phyloP scores from a whole-genome alignment of 2,888 invertebrate genomes.

The Julus scandinavius region DNA sequence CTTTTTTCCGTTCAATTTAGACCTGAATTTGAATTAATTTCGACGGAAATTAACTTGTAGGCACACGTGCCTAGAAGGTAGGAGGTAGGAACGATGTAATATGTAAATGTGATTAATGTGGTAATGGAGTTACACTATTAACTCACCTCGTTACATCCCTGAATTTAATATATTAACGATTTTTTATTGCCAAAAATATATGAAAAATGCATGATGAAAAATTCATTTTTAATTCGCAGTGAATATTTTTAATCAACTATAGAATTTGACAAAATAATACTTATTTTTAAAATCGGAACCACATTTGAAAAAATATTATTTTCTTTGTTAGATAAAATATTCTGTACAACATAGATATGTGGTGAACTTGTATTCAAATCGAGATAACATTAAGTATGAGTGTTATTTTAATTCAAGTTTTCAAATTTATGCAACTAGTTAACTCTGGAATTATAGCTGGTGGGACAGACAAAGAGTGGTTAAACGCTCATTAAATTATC shows the following conservation, averaged over 20 bases:
- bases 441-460: too few species aligned
- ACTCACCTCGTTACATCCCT: neutral
- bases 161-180: neutral
- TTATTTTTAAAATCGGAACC: too few species aligned
- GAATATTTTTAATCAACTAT: too few species aligned
- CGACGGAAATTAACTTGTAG: neutral
- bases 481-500: neutral
- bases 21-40: slow-evolving; percentile 19
- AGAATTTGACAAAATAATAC: too few species aligned
- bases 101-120: slow-evolving; percentile 26
- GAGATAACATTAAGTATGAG: too few species aligned
- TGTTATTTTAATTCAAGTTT: too few species aligned
- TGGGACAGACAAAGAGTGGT: neutral
- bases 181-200: neutral
- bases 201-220: neutral
- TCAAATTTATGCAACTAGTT: too few species aligned
- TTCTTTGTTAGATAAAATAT: too few species aligned
- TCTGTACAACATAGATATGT: too few species aligned
- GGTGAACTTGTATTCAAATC: too few species aligned
- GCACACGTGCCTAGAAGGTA: neutral
- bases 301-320: too few species aligned
- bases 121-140: neutral
- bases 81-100: neutral
- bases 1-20: slow-evolving; percentile 7
- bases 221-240: neutral